Conservation (phyloP, 2,113 vertebrate species). For the Pseudorhombus dupliciocellatus region DNA sequence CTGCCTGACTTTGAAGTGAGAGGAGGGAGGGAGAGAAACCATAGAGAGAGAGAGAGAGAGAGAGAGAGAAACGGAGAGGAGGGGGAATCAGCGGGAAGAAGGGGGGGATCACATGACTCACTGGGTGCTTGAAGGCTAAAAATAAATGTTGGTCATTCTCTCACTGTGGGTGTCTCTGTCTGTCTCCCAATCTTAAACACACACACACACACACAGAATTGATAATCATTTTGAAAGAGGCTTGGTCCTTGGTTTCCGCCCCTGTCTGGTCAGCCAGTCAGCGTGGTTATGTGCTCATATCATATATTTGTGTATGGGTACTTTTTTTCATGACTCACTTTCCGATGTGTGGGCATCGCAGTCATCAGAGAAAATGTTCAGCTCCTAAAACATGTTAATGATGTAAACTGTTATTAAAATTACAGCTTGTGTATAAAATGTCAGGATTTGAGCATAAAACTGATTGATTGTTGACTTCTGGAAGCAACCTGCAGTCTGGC, state of each 20-base stretch:
- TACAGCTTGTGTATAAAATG: slow-evolving; percentile 3
- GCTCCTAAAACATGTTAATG: slow-evolving; percentile 3
- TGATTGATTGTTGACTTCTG: background rate
- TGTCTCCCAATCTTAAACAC: background rate
- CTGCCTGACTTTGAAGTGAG: background rate
- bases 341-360: background rate
- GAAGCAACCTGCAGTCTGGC: slow-evolving; percentile 30
- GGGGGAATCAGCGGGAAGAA: slow-evolving; percentile 5
- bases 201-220: slow-evolving; percentile 8
- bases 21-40: slow-evolving; percentile 17
- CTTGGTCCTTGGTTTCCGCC: slow-evolving; percentile 41
- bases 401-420: slow-evolving; percentile 10
- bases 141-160: slow-evolving; percentile 73
- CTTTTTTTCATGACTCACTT: background rate
- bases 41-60: slow-evolving; percentile 31
- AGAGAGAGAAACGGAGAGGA: background rate
- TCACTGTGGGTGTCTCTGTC: slow-evolving; percentile 44
- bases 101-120: slow-evolving; percentile 74
- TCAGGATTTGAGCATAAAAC: background rate
- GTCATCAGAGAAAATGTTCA: background rate
- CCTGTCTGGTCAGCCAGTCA: slow-evolving; percentile 3
- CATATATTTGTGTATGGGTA: background rate
- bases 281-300: background rate
- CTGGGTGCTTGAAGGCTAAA: slow-evolving; percentile 72
- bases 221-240: slow-evolving; percentile 31